These are phyloP conservation scores for Lateolabrax maculatus DNA, from an alignment of 2,797 vertebrate species.

Conservation along the genomic window DNA sequence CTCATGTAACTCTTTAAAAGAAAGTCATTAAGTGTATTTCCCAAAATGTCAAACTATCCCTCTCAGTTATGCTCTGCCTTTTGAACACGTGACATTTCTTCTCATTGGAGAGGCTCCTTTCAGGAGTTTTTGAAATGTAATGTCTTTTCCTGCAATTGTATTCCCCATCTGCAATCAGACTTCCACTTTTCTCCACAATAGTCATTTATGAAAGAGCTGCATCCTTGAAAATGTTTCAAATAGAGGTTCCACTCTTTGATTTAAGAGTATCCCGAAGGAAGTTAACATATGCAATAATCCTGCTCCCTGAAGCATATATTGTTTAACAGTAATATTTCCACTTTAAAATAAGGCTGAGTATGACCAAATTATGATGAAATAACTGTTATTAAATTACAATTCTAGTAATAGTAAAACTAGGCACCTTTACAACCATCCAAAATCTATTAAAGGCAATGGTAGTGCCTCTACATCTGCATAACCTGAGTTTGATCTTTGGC, in stretches of 20 bases:
- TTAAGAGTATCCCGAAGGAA: conserved; percentile 12
- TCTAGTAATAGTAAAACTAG: neutral
- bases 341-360: neutral
- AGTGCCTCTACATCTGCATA: conserved; percentile 20
- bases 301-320: conserved; percentile 8
- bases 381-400: conserved; percentile 2
- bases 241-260: conserved; percentile 21
- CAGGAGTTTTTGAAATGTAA: conserved; percentile 56
- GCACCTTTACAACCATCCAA: neutral
- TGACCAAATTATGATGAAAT: conserved; percentile 34
- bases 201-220: conserved; percentile 29
- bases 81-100: conserved; percentile 9
- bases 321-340: conserved; percentile 21
- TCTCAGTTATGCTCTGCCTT: neutral
- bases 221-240: conserved; percentile 15
- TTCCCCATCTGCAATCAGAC: conserved; percentile 53
- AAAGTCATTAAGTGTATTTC: conserved; percentile 14
- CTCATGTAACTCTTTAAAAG: neutral
- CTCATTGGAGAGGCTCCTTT: conserved; percentile 35
- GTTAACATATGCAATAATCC: conserved; percentile 26
- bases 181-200: conserved; percentile 8
- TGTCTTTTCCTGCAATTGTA: conserved; percentile 59
- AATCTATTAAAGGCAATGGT: conserved; percentile 17
- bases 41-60: neutral
- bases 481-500: conserved; percentile 48